Evolutionary conservation across 2,113 vertebrate species (phyloP).

Genomic region (Macheiramphus alcinus): DNA sequence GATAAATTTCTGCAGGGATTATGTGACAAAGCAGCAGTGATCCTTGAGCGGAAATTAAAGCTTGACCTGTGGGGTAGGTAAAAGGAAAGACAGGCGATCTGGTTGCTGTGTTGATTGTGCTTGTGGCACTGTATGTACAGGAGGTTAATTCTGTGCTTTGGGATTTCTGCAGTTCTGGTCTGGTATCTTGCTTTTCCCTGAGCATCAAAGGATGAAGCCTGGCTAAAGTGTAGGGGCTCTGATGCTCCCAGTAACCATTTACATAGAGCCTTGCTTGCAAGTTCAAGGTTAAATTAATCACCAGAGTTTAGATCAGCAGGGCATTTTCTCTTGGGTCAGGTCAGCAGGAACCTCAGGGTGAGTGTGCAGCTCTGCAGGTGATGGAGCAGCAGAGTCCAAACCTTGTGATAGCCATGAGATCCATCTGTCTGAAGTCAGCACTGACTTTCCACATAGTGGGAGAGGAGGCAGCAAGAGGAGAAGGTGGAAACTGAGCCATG

Average conservation of each 20-base stretch:
- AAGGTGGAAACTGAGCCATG: background rate
- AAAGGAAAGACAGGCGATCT: background rate
- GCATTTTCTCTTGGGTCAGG: background rate
- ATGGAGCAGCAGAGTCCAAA: background rate
- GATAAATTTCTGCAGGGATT: background rate
- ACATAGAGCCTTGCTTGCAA: background rate
- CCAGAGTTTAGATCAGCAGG: background rate
- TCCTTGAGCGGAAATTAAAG: background rate
- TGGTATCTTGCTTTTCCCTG: background rate
- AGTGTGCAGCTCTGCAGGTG: background rate
- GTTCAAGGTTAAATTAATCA: background rate
- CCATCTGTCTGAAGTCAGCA: background rate
- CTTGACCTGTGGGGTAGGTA: background rate
- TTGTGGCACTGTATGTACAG: background rate
- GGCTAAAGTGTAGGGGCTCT: background rate
- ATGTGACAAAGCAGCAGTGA: background rate
- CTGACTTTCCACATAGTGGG: background rate
- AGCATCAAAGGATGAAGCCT: background rate
- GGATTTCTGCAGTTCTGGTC: background rate
- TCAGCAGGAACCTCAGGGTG: background rate
- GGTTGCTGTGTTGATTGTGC: background rate
- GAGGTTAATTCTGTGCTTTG: background rate
- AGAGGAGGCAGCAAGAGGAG: background rate
- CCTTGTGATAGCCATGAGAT: background rate
- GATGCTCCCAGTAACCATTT: background rate